Conservation (phyloP, 2,888 invertebrate genomes). For the Diabrotica balteata region DNA sequence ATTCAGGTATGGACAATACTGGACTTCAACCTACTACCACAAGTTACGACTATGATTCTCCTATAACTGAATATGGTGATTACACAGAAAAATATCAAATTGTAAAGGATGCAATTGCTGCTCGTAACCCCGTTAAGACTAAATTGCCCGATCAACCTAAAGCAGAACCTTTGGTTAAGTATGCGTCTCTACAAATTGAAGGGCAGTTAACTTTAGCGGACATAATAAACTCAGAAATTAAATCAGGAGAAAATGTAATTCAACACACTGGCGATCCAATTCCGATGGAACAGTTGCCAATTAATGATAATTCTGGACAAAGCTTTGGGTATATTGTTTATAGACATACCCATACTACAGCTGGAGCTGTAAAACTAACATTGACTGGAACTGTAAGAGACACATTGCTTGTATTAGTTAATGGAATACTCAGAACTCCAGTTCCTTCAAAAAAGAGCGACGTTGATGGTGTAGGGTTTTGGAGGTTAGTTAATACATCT, state of each 20-base stretch:
- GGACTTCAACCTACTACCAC: slow-evolving; percentile 51
- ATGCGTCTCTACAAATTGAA: slow-evolving; percentile 19
- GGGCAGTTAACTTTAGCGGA: slow-evolving; percentile 22
- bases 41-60: slow-evolving; percentile 85
- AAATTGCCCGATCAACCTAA: slow-evolving; percentile 21
- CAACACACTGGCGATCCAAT: slow-evolving; percentile 21
- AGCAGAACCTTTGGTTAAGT: slow-evolving; percentile 5
- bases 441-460: slow-evolving; percentile 46
- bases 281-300: slow-evolving; percentile 54
- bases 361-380: slow-evolving; percentile 47
- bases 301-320: slow-evolving; percentile 62
- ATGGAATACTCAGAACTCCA: slow-evolving; percentile 56
- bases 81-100: slow-evolving; percentile 77
- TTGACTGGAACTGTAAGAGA: slow-evolving; percentile 60
- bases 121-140: slow-evolving; percentile 43
- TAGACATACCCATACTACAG: slow-evolving; percentile 47
- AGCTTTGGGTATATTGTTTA: slow-evolving; percentile 66
- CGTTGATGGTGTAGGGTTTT: slow-evolving; percentile 59
- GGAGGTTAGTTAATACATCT: slow-evolving; percentile 52
- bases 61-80: slow-evolving; percentile 87
- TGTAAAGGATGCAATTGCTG: slow-evolving; percentile 64
- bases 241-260: slow-evolving; percentile 28
- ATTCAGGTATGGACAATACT: slow-evolving; percentile 24
- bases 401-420: slow-evolving; percentile 61
- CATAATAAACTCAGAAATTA: slow-evolving; percentile 22